Evolutionary conservation across 2,888 invertebrate genomes (phyloP), one percentile per base, ranked within the genome.

Genomic region (Malacosoma neustria): DNA sequence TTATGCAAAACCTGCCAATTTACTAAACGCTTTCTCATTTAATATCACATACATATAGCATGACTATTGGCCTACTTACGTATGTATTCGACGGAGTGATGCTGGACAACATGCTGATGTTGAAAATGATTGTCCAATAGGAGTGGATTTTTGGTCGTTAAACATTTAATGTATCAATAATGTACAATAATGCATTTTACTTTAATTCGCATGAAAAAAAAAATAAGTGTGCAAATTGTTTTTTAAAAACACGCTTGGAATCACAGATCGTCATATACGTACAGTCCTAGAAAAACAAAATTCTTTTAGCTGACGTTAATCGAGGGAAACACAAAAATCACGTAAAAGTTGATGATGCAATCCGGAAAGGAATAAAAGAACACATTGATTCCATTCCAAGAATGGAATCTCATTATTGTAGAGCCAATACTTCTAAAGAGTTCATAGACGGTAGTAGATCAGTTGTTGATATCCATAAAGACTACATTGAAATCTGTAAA

Each of bases 391-490:
- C 35, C 4, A 39, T 39, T 14, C 39, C 35, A 32, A 22, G 22
- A 4, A 37, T 37, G 9, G 38, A 38, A 34, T 35, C 30, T 3
- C 39, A 39, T 14, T 39, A 15, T 15, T 15, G 15, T 15, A 15
- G 15, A 39, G 33, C 32, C 9, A 35, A 33, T 15, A 15, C 39
- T 30, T 33, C 12, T 14, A 29, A 14, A 14, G 22, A 12, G 5
- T 39, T 30, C n/a, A 39, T 39, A 7, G 39, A 39, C 33, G 33
- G 39, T 7, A 33, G 35, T 13, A 39, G 32, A 32, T 14, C 9
- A 33, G 30, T 35, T 14, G 15, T 14, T 14, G 30, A 39, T 13
- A 29, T 39, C 11, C 45, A 45, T 33, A 40, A 40, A 35, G 39
- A 45, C 11, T 47, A 35, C 29, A 35, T 38, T 15, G 33, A 29